Base-by-base conservation (phyloP, 1,140 invertebrate species). In the Bombus huntii region DNA sequence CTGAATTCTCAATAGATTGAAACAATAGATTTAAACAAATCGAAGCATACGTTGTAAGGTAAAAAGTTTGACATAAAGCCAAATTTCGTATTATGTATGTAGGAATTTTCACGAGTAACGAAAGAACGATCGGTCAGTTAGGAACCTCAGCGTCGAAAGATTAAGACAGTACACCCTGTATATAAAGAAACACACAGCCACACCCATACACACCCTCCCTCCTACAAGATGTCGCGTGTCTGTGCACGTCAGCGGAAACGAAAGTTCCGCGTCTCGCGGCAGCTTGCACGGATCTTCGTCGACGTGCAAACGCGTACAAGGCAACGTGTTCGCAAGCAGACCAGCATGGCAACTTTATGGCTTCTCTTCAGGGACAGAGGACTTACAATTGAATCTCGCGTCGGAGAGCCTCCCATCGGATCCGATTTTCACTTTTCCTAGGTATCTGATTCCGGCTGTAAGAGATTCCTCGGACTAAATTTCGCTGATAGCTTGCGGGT, bases 371-470 rank as follows among this genome's bases (percentile, higher is more conserved):
- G 31, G 65, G 34, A 66, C 42, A 68, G 18, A 18, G 70, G 71
- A 57, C 31, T 47, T 34, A 44, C 53, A 72, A 81, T 81, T 59
- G 79, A 81, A 81, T 81, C 68, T 18, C 44, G 2, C 3, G 4
- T 68, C 65, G 68, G 39, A 18, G n/a, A 25, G 42, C 66, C 70
- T 76, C 73, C 65, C 57, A 13, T 13, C 39, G 85, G 53, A 83
- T 88, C 44, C 78, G 57, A 87, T 87, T 88, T 88, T 88, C 86
- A 71, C 79, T 88, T 82, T 76, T 73, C 83, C 53, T 13, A 71
- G 42, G 62, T 83, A 47, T 81, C 72, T 71, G 44, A 25, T 80
- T 53, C 47, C 47, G 47, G 47, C 47, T 53, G 47, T 53, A 53
- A 53, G 47, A 53, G 47, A 53, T 53, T 72, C 13, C 25, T 39